Percentiles rank a stretch among this genome's conserved stretches.
Conservation (phyloP, 2,797 vertebrate species). For the Eleutherodactylus coqui region DNA sequence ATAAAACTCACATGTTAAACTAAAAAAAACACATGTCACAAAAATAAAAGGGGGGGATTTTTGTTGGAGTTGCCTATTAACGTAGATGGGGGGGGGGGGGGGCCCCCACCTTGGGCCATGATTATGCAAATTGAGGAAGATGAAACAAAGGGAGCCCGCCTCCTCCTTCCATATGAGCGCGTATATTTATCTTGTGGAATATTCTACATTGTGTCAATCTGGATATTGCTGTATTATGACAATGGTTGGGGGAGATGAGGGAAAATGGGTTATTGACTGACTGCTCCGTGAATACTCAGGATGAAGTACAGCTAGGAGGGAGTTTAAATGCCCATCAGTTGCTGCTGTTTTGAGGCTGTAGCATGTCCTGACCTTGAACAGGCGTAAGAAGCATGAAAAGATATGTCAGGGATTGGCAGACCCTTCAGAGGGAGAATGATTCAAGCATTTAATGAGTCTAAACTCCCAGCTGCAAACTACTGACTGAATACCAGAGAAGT, state of each 20-base stretch:
- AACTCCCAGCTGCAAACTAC: conserved; percentile 18
- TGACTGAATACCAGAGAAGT: background rate
- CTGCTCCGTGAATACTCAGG: background rate
- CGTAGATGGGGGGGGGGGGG: too few species aligned
- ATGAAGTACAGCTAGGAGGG: too few species aligned
- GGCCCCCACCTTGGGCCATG: too few species aligned
- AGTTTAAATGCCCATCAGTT: background rate
- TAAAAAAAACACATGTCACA: too few species aligned
- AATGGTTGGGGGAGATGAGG: too few species aligned
- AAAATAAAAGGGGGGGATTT: too few species aligned
- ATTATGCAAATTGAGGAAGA: too few species aligned
- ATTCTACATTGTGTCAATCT: background rate
- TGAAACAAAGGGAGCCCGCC: too few species aligned
- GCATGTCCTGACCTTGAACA: conserved; percentile 43
- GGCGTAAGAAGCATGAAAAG: conserved; percentile 26
- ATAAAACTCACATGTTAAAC: too few species aligned
- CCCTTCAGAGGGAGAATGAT: conserved; percentile 21
- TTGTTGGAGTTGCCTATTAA: too few species aligned
- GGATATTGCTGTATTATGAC: background rate
- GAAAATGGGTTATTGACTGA: too few species aligned
- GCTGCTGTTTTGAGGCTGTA: conserved; percentile 25
- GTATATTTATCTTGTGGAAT: background rate
- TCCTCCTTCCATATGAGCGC: background rate
- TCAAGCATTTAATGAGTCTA: conserved; percentile 50
- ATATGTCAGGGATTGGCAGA: conserved; percentile 45